Evolutionary conservation across 2,888 invertebrate genomes (phyloP), one percentile per base, ranked within the genome.

Genomic region (Cerastis leucographa): DNA sequence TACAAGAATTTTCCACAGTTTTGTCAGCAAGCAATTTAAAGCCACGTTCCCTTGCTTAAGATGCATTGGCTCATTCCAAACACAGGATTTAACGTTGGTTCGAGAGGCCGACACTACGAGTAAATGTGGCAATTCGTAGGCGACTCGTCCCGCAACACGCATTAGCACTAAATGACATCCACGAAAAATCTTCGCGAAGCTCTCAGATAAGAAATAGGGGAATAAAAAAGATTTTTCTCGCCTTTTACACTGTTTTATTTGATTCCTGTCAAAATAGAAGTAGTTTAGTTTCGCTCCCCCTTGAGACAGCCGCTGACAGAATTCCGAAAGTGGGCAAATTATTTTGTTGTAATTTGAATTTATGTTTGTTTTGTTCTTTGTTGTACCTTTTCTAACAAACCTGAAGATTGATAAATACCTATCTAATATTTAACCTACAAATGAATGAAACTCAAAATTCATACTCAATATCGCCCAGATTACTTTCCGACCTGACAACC

Each of bases 91-190:
- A 94, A 94, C 94, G 94, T 92, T 90, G 89, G 90, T 91, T 92
- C 89, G 88, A 91, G 92, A 94, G 93, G 92, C 92, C 92, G 90
- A 89, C 91, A 91, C 89, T 90, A 90, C 87, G 90, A 94, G 93
- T 88, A 95, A 96, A 96, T 96, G 93, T 87, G 94, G 93, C 94
- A 93, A 96, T 96, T 96, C 95, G 95, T 95, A 96, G 90, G 94
- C 96, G 90, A 89, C 92, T 93, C 95, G 94, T 91, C 93, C 94
- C 93, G 91, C 94, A 93, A 94, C 94, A 93, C 90, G 94, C 96
- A 96, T 96, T 96, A 96, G 92, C 96, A 96, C 96, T 94, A 96
- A 96, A 96, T 96, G 96, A 96, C 95, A 95, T 94, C 95, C 89
- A 94, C 94, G 93, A 95, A 95, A 94, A 96, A 94, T 95, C 94